A percentile compares a stretch with the other conserved stretches of the same genome.
These are phyloP conservation scores for Galaxias olidus DNA, from an alignment of 2,797 vertebrate species.

Conservation along the genomic window DNA sequence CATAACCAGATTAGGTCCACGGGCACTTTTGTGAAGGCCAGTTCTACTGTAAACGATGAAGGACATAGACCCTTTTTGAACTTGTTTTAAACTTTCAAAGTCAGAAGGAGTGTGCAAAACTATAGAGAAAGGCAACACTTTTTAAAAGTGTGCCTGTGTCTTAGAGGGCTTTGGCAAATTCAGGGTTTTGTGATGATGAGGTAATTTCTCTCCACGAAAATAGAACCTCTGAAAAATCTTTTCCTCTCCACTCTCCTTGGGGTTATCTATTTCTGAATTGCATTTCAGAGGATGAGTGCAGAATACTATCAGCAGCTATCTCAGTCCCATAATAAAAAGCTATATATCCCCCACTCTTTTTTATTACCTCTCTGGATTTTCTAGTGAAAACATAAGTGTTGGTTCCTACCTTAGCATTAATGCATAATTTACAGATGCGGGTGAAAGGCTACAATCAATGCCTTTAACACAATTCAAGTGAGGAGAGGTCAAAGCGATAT, in stretches of 20 bases:
- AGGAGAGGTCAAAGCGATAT: no score
- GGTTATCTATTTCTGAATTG: background rate
- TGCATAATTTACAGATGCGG: slow-evolving; percentile 5
- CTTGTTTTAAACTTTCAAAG: background rate
- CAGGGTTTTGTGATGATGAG: background rate
- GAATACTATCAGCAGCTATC: slow-evolving; percentile 6
- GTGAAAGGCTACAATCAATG: no score
- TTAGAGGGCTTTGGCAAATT: no score
- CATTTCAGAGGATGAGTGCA: slow-evolving; percentile 11
- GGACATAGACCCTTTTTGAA: background rate
- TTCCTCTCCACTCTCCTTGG: background rate
- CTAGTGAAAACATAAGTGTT: slow-evolving; percentile 14
- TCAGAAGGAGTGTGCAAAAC: background rate
- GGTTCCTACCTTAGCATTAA: slow-evolving; percentile 10
- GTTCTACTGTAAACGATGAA: slow-evolving; percentile 6
- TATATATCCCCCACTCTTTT: slow-evolving; percentile 2
- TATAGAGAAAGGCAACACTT: background rate
- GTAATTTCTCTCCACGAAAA: slow-evolving; percentile 10
- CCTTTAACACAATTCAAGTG: no score
- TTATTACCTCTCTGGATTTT: slow-evolving; percentile 15
- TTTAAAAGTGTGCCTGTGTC: background rate
- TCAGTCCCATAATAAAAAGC: slow-evolving; percentile 19
- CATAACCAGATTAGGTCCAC: slow-evolving; percentile 52
- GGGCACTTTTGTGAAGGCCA: slow-evolving; percentile 48
- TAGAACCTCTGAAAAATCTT: background rate